Percentiles rank a stretch among this genome's conserved stretches.
Conservation (phyloP, 2,797 vertebrate species). For the Vespertilio murinus region DNA sequence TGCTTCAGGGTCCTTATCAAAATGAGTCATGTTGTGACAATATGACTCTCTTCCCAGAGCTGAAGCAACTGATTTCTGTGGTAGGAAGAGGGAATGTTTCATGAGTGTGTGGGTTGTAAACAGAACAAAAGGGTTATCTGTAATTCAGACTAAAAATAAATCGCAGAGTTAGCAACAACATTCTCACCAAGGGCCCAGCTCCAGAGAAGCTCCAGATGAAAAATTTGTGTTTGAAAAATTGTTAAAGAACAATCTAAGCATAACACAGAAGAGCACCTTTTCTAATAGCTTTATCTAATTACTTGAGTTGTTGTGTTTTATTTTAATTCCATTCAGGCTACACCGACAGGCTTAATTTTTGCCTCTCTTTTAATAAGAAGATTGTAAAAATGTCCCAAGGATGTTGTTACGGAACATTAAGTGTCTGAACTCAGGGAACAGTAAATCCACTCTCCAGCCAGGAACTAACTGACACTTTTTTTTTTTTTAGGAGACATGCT, state of each 20-base stretch:
- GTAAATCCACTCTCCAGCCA: conserved; percentile 23
- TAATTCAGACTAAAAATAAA: conserved; percentile 75
- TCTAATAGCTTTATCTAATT: neutral
- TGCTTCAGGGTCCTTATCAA: conserved; percentile 51
- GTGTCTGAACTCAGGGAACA: conserved; percentile 34
- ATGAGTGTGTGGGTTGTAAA: conserved; percentile 70
- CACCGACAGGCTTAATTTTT: conserved; percentile 16
- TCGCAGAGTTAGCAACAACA: conserved; percentile 60
- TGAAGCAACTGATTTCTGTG: conserved; percentile 59
- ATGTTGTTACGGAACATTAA: conserved; percentile 30
- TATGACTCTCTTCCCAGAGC: conserved; percentile 42
- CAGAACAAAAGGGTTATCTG: conserved; percentile 77
- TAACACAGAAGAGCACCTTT: conserved; percentile 20
- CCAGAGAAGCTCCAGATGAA: conserved; percentile 53
- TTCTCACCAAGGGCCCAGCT: conserved; percentile 53
- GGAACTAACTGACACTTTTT: neutral
- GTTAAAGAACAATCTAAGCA: conserved; percentile 51
- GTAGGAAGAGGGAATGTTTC: conserved; percentile 61
- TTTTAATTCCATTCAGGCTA: neutral
- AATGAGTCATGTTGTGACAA: conserved; percentile 73
- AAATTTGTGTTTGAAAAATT: conserved; percentile 59
- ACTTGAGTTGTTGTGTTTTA: neutral
- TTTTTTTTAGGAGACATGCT: neutral
- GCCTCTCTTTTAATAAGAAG: conserved; percentile 18
- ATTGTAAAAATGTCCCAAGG: conserved; percentile 35